These are phyloP conservation scores for Aleiodes leptofemur DNA, from an alignment of 2,888 invertebrate genomes.

Conservation along the genomic window DNA sequence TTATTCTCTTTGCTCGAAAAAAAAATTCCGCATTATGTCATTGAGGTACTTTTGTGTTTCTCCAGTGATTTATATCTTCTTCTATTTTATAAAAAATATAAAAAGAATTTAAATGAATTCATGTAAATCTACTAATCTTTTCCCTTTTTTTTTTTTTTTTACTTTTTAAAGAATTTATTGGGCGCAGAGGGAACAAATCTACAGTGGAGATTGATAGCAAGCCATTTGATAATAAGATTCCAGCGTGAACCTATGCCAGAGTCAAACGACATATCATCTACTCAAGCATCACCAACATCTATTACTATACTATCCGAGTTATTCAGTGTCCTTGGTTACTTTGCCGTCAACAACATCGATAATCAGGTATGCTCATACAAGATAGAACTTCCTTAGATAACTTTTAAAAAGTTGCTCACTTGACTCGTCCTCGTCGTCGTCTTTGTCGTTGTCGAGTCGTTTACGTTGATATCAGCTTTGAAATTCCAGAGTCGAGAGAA, in stretches of 20 bases:
- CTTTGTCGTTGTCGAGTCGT: neutral
- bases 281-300: slow-evolving; percentile 76
- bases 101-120: neutral
- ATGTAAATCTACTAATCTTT: neutral
- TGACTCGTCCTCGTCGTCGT: too few species aligned
- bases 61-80: neutral
- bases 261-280: slow-evolving; percentile 52
- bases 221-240: slow-evolving; percentile 86
- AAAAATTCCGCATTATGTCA: neutral
- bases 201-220: slow-evolving; percentile 91
- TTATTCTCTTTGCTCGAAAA: slow-evolving; percentile 68
- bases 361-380: slow-evolving; percentile 81
- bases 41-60: neutral
- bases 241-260: slow-evolving; percentile 75
- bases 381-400: neutral
- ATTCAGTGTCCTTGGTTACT: slow-evolving; percentile 88
- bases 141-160: slow-evolving; percentile 25
- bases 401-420: slow-evolving; percentile 13
- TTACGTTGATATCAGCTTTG: slow-evolving; percentile 4
- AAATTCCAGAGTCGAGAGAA: slow-evolving; percentile 35
- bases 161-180: slow-evolving; percentile 80
- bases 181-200: slow-evolving; percentile 90
- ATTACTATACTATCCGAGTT: slow-evolving; percentile 86
- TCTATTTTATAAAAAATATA: neutral
- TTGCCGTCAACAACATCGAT: slow-evolving; percentile 86